Evolutionary conservation across 2,797 vertebrate species (phyloP).

Genomic region (Pseudochirops cupreus): DNA sequence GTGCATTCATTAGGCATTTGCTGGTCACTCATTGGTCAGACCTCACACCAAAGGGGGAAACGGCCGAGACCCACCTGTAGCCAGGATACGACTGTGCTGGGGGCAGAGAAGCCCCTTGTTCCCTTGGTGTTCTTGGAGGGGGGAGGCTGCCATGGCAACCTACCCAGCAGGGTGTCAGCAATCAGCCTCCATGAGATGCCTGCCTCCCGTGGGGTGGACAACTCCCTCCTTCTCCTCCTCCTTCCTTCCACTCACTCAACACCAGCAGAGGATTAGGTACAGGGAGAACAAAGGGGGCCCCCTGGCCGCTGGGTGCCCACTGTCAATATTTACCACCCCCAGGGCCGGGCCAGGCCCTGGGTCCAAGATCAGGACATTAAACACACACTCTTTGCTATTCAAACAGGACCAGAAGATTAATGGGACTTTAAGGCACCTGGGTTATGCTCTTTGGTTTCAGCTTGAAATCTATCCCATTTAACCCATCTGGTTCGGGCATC

Average conservation of each 20-base stretch:
- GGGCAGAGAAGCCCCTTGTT: not conserved
- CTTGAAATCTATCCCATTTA: conserved; percentile 54
- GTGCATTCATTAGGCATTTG: too few relatives aligned
- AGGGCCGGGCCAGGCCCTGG: not conserved
- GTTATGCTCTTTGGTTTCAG: conserved; percentile 11
- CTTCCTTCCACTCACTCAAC: not conserved
- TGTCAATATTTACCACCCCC: conserved; percentile 69
- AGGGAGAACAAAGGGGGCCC: not conserved
- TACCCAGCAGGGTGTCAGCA: conserved; percentile 12
- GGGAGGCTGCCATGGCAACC: not conserved
- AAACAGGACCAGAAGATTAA: conserved; percentile 54
- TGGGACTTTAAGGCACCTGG: conserved; percentile 62
- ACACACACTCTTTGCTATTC: conserved; percentile 50
- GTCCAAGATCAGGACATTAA: conserved; percentile 44
- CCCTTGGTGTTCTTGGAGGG: not conserved
- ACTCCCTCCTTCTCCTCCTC: not conserved
- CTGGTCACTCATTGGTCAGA: not conserved
- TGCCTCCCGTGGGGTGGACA: not conserved
- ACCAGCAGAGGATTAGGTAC: not conserved
- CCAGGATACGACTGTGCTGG: rapidly evolving
- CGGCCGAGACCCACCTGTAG: not conserved
- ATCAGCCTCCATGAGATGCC: conserved; percentile 1
- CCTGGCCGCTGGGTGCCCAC: conserved; percentile 13
- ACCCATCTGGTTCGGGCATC: conserved; percentile 38
- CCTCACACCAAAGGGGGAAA: not conserved